phyloP scores from a whole-genome alignment of 2,888 invertebrate genomes.

The Crematogaster levior region DNA sequence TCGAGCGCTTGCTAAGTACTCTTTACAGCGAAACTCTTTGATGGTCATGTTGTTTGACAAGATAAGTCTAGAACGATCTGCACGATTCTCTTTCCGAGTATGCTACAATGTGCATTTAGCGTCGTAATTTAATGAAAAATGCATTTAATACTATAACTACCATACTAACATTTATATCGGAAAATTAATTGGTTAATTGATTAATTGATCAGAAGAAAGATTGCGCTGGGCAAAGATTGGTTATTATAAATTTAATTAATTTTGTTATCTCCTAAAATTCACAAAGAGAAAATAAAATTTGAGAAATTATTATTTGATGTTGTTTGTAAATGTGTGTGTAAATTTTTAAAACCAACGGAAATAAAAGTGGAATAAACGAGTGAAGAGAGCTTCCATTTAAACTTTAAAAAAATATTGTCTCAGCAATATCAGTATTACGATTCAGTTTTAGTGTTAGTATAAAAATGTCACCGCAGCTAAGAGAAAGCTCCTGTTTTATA shows the following conservation, averaged over 20 bases:
- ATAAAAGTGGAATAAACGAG: background rate
- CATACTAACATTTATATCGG: background rate
- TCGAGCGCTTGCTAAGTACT: background rate
- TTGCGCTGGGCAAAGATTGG: background rate
- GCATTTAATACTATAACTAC: background rate
- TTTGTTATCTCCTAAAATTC: background rate
- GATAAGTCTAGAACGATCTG: background rate
- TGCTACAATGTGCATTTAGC: background rate
- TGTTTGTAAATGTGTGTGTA: background rate
- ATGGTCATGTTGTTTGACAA: conserved; percentile 24
- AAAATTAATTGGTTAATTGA: background rate
- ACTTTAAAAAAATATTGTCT: background rate
- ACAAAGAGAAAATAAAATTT: background rate
- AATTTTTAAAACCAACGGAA: background rate
- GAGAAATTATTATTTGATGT: background rate
- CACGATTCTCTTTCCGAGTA: background rate
- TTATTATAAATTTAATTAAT: background rate
- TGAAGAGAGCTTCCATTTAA: background rate
- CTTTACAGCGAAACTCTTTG: conserved; percentile 8
- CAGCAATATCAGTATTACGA: background rate
- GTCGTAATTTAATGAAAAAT: conserved; percentile 13
- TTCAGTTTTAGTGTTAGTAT: background rate
- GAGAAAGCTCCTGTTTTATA: background rate
- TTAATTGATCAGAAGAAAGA: background rate
- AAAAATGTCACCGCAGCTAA: background rate